Conservation (phyloP, 2,113 vertebrate genomes). For the Mus musculus region DNA sequence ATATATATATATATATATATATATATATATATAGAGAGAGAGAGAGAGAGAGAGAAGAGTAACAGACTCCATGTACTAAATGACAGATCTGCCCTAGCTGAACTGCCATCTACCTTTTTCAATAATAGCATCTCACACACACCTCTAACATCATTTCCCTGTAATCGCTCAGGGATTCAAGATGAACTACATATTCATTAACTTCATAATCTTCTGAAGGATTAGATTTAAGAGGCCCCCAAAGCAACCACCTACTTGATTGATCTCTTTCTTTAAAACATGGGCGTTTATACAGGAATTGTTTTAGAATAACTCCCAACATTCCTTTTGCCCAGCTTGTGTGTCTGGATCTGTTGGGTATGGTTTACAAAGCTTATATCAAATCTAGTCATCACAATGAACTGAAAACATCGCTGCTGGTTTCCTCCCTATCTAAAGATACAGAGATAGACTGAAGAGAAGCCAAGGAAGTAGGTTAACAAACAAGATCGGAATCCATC, state of each 20-base stretch:
- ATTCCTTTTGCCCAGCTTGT: neutral
- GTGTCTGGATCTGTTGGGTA: neutral
- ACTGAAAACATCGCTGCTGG: neutral
- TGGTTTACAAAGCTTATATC: neutral
- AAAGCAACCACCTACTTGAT: neutral
- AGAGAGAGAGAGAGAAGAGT: neutral
- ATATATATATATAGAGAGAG: neutral
- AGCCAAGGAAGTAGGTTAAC: neutral
- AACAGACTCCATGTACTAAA: neutral
- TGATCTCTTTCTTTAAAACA: neutral
- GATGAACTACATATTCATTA: neutral
- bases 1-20: too few species aligned
- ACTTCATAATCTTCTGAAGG: neutral
- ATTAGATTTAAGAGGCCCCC: neutral
- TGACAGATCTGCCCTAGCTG: neutral
- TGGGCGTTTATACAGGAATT: neutral
- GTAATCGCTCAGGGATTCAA: neutral
- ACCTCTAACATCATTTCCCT: neutral
- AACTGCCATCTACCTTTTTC: neutral
- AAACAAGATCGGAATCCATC: neutral
- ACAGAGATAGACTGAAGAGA: neutral
- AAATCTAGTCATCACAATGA: neutral
- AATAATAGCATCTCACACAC: neutral
- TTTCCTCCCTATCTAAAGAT: constrained; percentile 7
- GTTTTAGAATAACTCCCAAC: neutral